phyloP scores from a whole-genome alignment of 2,797 vertebrate genomes.

The Aeoliscus strigatus region DNA sequence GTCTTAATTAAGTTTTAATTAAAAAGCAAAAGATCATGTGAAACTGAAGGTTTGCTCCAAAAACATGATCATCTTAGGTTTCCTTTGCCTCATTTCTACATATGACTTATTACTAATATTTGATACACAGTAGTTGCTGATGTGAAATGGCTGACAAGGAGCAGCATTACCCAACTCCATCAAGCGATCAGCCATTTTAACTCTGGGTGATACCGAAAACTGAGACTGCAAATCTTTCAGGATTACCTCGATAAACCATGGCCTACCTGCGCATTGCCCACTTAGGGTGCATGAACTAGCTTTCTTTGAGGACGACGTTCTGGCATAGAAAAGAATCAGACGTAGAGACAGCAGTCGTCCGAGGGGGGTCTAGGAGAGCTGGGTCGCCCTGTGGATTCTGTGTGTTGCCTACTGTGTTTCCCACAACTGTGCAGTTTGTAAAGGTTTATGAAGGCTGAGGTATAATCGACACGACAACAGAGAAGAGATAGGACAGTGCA shows the following conservation, averaged over 20 bases:
- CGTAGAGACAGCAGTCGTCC: constrained; percentile 53
- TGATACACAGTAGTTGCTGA: not conserved
- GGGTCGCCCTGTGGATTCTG: constrained; percentile 47
- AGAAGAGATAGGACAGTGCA: constrained; percentile 11
- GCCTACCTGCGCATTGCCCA: constrained; percentile 5
- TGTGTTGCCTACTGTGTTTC: constrained; percentile 59
- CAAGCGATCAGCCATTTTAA: too few species aligned
- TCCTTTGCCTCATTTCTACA: too few species aligned
- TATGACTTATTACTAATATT: too few species aligned
- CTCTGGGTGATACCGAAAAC: too few species aligned
- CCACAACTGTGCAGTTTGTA: constrained; percentile 63
- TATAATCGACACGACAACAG: constrained; percentile 44
- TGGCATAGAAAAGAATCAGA: constrained; percentile 57
- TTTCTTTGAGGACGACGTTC: constrained; percentile 15
- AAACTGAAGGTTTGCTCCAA: too few species aligned
- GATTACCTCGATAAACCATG: too few species aligned
- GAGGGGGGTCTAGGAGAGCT: constrained; percentile 50
- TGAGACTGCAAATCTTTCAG: too few species aligned
- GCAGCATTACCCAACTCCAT: too few species aligned
- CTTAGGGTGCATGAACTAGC: constrained; percentile 7
- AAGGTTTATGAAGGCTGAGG: constrained; percentile 33
- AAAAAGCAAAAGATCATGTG: too few species aligned
- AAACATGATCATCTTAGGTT: too few species aligned
- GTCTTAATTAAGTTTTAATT: too few species aligned
- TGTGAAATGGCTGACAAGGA: too few species aligned